Evolutionary conservation across 2,888 invertebrate genomes (phyloP), one percentile per base, ranked within the genome.

Genomic region (Mesorhabditis belari): DNA sequence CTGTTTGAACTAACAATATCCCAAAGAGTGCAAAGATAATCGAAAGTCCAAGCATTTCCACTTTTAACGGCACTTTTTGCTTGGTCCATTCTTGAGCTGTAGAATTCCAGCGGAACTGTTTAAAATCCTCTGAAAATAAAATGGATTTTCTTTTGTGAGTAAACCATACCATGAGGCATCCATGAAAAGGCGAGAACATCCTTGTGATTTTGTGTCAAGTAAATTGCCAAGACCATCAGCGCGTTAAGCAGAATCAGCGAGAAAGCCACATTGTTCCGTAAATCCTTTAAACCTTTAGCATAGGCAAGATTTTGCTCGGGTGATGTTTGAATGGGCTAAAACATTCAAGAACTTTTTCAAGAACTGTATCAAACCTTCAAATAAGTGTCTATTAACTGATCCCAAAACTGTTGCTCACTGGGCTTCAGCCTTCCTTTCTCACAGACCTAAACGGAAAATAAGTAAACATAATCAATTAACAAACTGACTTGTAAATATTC

Each of bases 181-280:
- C 69, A 73, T 50, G 74, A 63, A 51, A 77, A 62, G 26, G 64
- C 65, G 78, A 95, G 87, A 81, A 88, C 88, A 84, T 93, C 92
- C 88, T 94, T 94, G 87, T 95, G 93, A 84, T 93, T 87, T 86
- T 96, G 96, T 83, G 98, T 89, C 84, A 96, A 88, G 86, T 95
- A 93, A 80, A 98, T 93, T 85, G 95, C 92, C 83, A 96, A 87
- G 78, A 96, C 92, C 87, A 96, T 95, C 81, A 98, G 88, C 75
- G 94, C 92, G 86, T 98, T 98, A 84, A 92, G 85, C 90, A 98
- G 93, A 86, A 96, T 91, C 87, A 96, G 93, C 77, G 89, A 90
- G 86, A 94, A 94, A 69, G 94, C 92, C 49, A 81, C 76, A 49
- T 91, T 89, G 86, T 96, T 92, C 82, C 95, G 87, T 80, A 96